Evolutionary conservation across 2,113 vertebrate genomes (phyloP).

Genomic region (Anolis sagrei): DNA sequence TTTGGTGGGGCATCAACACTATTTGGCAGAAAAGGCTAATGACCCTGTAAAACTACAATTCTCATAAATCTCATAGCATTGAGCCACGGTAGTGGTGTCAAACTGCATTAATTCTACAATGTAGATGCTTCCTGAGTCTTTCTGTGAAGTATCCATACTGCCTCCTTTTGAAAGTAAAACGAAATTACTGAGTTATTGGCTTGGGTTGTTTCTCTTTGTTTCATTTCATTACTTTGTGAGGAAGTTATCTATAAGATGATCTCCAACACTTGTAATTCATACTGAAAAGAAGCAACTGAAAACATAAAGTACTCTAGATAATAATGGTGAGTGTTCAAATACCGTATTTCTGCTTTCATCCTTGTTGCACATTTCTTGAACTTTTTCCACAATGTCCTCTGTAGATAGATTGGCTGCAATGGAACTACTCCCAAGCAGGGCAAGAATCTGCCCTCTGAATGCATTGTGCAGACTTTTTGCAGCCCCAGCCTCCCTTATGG

Average conservation of each 20-base stretch:
- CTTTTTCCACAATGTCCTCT: slow-evolving; percentile 75
- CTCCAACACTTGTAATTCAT: neutral
- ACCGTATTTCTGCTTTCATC: slow-evolving; percentile 73
- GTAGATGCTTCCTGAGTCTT: neutral
- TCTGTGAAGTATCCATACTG: neutral
- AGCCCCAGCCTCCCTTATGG: slow-evolving; percentile 68
- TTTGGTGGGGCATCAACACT: no score
- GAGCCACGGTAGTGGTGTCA: no score
- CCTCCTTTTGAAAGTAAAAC: neutral
- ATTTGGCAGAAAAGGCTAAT: no score
- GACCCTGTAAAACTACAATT: no score
- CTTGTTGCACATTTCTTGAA: slow-evolving; percentile 72
- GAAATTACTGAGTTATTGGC: neutral
- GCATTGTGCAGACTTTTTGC: slow-evolving; percentile 60
- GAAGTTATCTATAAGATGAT: neutral
- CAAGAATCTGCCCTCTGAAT: slow-evolving; percentile 79
- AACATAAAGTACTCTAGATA: neutral
- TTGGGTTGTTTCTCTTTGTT: neutral
- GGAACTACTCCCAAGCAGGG: slow-evolving; percentile 64
- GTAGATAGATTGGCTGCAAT: slow-evolving; percentile 60
- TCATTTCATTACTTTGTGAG: neutral
- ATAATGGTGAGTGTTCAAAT: slow-evolving; percentile 47
- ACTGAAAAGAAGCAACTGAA: neutral
- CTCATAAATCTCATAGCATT: no score
- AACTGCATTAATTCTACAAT: no score